phyloP scores from a whole-genome alignment of 1,140 invertebrate genomes.

The Caenorhabditis brenneri region DNA sequence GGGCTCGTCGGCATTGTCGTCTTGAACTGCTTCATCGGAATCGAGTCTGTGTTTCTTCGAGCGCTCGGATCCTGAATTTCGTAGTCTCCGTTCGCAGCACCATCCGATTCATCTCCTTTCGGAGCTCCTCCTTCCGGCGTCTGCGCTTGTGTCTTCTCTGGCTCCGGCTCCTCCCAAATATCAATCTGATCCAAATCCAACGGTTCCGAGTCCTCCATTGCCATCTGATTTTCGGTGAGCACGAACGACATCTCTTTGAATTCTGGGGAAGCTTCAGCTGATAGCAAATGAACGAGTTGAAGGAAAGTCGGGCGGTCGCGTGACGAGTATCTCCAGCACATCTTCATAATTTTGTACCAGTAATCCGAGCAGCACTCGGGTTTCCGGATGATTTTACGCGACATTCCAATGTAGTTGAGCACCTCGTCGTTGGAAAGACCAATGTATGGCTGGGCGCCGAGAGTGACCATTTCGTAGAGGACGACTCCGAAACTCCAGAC shows the following conservation, averaged over 20 bases:
- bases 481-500: constrained; percentile 93
- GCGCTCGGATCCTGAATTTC: neutral
- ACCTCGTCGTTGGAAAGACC: constrained; percentile 78
- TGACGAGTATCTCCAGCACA: constrained; percentile 84
- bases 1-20: neutral
- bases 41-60: neutral
- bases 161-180: neutral
- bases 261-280: neutral
- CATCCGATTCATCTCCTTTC: neutral
- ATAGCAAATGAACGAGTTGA: neutral
- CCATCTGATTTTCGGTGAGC: constrained; percentile 11
- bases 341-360: constrained; percentile 85
- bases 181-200: constrained; percentile 3
- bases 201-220: neutral
- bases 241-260: neutral
- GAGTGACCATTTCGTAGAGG: constrained; percentile 95
- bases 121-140: neutral
- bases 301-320: constrained; percentile 81
- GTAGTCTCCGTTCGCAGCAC: neutral
- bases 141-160: neutral
- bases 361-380: constrained; percentile 91
- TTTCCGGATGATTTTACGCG: constrained; percentile 80
- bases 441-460: constrained; percentile 92
- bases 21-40: constrained; percentile 9
- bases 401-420: constrained; percentile 79